phyloP scores from a whole-genome alignment of 2,888 invertebrate genomes.

The Halocaridina rubra region DNA sequence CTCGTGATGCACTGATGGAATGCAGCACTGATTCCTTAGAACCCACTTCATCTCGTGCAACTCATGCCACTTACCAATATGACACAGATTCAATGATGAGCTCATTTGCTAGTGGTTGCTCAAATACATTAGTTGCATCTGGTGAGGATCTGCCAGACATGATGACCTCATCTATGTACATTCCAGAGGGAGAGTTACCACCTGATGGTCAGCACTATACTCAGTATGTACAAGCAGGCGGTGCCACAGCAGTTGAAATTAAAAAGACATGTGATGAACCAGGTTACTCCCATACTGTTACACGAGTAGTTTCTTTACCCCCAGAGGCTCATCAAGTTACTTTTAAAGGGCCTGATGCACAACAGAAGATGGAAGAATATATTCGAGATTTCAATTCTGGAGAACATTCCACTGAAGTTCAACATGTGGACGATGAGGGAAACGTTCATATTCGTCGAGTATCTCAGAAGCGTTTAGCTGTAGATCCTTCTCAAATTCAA shows the following conservation, averaged over 20 bases:
- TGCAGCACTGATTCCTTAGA: constrained; percentile 81
- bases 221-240: constrained; percentile 38
- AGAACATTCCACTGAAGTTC: constrained; percentile 71
- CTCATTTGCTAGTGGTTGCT: constrained; percentile 84
- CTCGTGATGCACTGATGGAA: constrained; percentile 69
- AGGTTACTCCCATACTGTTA: constrained; percentile 70
- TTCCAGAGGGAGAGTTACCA: constrained; percentile 61
- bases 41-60: constrained; percentile 80
- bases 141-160: constrained; percentile 70
- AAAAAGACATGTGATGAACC: constrained; percentile 65
- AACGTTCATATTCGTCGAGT: constrained; percentile 72
- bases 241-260: constrained; percentile 66
- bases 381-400: constrained; percentile 72
- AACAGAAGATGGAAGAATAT: constrained; percentile 71
- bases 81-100: constrained; percentile 89
- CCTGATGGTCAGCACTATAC: constrained; percentile 37
- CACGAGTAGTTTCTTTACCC: constrained; percentile 71
- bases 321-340: constrained; percentile 72
- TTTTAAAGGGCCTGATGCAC: constrained; percentile 72
- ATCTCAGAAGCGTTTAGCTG: constrained; percentile 71
- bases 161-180: constrained; percentile 62
- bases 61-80: constrained; percentile 85
- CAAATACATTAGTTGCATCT: constrained; percentile 86
- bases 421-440: constrained; percentile 72
- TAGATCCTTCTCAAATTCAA: constrained; percentile 43